Evolutionary conservation across 2,888 invertebrate genomes (phyloP).

Genomic region (Thalpophila matura): DNA sequence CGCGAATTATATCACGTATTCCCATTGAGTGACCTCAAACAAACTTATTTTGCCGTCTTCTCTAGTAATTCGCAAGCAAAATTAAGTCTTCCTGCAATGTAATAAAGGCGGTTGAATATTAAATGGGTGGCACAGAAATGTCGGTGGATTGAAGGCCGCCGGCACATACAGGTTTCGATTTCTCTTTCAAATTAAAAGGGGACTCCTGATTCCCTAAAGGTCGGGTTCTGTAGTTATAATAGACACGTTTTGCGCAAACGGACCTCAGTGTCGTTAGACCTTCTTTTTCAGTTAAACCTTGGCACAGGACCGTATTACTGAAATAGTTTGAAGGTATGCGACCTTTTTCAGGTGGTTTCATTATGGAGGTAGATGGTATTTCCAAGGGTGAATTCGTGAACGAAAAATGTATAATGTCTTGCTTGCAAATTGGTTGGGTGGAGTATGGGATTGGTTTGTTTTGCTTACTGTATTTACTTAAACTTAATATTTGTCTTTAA

Average conservation of each 20-base stretch:
- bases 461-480: slow-evolving; percentile 10
- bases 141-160: slow-evolving; percentile 47
- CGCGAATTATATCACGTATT: slow-evolving; percentile 61
- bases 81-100: neutral
- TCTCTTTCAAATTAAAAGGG: slow-evolving; percentile 78
- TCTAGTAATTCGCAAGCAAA: slow-evolving; percentile 11
- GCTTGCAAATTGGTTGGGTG: slow-evolving; percentile 42
- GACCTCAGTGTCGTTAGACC: slow-evolving; percentile 51
- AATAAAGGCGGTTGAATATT: slow-evolving; percentile 14
- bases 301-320: slow-evolving; percentile 34
- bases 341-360: slow-evolving; percentile 58
- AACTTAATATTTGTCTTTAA: slow-evolving; percentile 10
- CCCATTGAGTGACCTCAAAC: slow-evolving; percentile 57
- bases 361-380: slow-evolving; percentile 36
- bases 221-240: slow-evolving; percentile 57
- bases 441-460: slow-evolving; percentile 19
- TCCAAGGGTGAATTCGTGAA: slow-evolving; percentile 21
- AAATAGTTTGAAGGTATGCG: slow-evolving; percentile 47
- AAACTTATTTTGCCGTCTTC: slow-evolving; percentile 3
- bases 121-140: neutral
- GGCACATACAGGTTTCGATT: slow-evolving; percentile 72
- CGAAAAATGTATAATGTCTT: slow-evolving; percentile 46
- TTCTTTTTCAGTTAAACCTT: slow-evolving; percentile 55
- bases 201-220: slow-evolving; percentile 74
- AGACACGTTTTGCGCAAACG: slow-evolving; percentile 60